phyloP scores from a whole-genome alignment of 2,888 invertebrate genomes.

The Caenorhabditis doughertyi region DNA sequence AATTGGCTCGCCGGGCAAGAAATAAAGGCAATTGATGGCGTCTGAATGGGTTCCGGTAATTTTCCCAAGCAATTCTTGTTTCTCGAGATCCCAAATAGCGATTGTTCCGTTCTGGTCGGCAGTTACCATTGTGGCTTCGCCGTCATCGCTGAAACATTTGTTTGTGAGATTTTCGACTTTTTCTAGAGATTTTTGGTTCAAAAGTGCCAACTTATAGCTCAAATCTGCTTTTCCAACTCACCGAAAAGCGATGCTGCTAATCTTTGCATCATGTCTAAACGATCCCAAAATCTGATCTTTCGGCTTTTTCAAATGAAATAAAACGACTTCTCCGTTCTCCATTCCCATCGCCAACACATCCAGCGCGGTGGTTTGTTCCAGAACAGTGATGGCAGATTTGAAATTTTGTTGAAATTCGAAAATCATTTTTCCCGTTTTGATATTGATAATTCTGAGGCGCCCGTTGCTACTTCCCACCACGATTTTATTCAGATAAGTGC shows the following conservation, averaged over 20 bases:
- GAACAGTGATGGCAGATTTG: conserved; percentile 87
- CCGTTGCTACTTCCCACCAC: conserved; percentile 76
- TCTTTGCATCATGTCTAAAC: conserved; percentile 91
- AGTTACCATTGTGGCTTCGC: conserved; percentile 75
- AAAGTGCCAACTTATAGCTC: neutral
- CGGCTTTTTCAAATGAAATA: conserved; percentile 92
- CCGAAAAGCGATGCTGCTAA: conserved; percentile 79
- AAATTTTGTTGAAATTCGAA: conserved; percentile 87
- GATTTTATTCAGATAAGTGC: conserved; percentile 93
- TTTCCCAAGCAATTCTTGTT: conserved; percentile 88
- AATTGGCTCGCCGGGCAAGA: conserved; percentile 92
- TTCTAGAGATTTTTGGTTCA: neutral
- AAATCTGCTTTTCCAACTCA: no score
- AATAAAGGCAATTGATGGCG: conserved; percentile 89
- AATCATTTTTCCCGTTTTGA: conserved; percentile 77
- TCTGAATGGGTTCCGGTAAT: conserved; percentile 89
- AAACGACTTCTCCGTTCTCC: conserved; percentile 89
- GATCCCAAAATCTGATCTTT: conserved; percentile 89
- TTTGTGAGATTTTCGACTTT: neutral
- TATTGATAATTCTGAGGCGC: conserved; percentile 76
- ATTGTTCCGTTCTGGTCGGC: conserved; percentile 87
- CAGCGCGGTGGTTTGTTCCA: conserved; percentile 93
- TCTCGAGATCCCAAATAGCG: conserved; percentile 92
- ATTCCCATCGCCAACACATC: conserved; percentile 94
- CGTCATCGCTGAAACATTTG: conserved; percentile 77